phyloP scores from a whole-genome alignment of 2,797 vertebrate genomes.

The Echiichthys vipera region DNA sequence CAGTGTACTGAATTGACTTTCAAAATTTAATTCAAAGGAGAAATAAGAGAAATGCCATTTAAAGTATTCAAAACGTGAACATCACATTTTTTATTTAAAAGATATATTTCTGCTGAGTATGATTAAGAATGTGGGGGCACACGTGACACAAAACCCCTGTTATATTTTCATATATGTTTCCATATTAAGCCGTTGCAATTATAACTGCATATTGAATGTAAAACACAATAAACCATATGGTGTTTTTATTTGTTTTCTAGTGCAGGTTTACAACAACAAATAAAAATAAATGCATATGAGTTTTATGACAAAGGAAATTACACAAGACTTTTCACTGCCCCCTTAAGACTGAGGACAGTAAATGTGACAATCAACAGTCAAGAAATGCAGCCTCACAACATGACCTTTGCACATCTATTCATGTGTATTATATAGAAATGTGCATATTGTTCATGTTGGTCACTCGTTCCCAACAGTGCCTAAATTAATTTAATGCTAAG shows the following conservation, averaged over 20 bases:
- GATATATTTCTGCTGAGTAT: conserved; percentile 41
- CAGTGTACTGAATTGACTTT: conserved; percentile 19
- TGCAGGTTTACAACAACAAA: conserved; percentile 80
- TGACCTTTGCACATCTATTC: conserved; percentile 24
- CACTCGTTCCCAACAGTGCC: not conserved
- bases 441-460: not conserved
- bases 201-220: conserved; percentile 71
- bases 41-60: conserved; percentile 22
- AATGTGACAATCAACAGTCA: conserved; percentile 80
- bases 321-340: conserved; percentile 78
- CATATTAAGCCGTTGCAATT: conserved; percentile 72
- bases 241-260: conserved; percentile 81
- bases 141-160: conserved; percentile 31
- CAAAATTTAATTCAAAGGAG: conserved; percentile 32
- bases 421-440: conserved; percentile 8
- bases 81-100: not conserved
- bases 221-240: conserved; percentile 81
- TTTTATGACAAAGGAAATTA: conserved; percentile 84
- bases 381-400: conserved; percentile 39
- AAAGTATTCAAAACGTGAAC: conserved; percentile 8
- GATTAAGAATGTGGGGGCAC: conserved; percentile 20
- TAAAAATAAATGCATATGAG: conserved; percentile 82
- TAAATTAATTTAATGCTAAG: not conserved
- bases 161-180: conserved; percentile 65
- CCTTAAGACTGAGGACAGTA: conserved; percentile 74